A percentile compares a stretch with the other conserved stretches of the same genome.
Evolutionary conservation across 1,140 invertebrate species (phyloP).

Genomic region (Ceratina calcarata): DNA sequence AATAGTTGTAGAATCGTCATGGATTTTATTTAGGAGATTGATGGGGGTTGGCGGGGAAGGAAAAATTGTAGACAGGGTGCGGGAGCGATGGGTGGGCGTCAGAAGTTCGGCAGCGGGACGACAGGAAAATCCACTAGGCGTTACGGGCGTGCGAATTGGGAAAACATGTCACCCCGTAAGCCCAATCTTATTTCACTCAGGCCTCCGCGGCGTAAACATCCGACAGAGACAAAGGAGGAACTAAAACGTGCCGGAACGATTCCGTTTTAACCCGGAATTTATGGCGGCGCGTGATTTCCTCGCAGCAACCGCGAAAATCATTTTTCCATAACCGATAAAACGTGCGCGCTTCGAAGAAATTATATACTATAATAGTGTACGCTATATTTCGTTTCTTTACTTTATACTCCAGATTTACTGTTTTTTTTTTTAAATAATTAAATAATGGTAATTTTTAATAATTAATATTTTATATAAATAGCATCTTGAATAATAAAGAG

Average conservation of each 20-base stretch:
- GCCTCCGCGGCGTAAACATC: conserved; percentile 53
- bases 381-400: not conserved
- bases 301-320: conserved; percentile 28
- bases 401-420: too few species aligned
- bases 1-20: too few species aligned
- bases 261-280: conserved; percentile 64
- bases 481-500: too few species aligned
- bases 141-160: conserved; percentile 17
- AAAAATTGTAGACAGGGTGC: too few species aligned
- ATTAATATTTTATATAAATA: too few species aligned
- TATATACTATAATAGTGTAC: too few species aligned
- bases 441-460: too few species aligned
- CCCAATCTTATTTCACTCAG: conserved; percentile 53
- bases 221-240: conserved; percentile 61
- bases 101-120: conserved; percentile 8
- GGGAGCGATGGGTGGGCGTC: not conserved
- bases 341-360: too few species aligned
- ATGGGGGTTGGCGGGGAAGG: too few species aligned
- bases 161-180: conserved; percentile 61
- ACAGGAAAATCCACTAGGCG: conserved; percentile 33
- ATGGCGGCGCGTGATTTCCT: conserved; percentile 63
- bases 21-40: too few species aligned
- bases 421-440: too few species aligned
- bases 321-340: too few species aligned
- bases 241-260: conserved; percentile 61